Conservation (phyloP, 2,888 invertebrate species). For the Cheilosia vulpina region DNA sequence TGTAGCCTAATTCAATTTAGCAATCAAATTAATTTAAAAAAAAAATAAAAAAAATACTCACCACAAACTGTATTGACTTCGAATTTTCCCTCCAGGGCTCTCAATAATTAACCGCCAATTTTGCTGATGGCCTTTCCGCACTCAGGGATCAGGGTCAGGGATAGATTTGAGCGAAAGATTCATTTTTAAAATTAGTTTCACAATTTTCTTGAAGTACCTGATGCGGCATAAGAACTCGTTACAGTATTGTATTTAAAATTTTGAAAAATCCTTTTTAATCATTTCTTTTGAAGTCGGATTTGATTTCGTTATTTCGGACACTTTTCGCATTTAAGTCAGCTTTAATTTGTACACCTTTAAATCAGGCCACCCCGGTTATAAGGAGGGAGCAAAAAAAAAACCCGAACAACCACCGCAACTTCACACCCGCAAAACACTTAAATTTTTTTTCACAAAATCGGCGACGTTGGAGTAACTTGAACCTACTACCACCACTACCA, state of each 20-base stretch:
- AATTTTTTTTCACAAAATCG: constrained; percentile 8
- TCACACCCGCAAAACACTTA: constrained; percentile 66
- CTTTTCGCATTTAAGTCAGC: constrained; percentile 32
- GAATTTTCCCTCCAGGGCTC: constrained; percentile 10
- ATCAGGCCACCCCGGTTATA: constrained; percentile 24
- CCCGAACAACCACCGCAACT: constrained; percentile 46
- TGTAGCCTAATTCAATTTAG: not conserved
- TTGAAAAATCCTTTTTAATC: not conserved
- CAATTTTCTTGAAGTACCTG: not conserved
- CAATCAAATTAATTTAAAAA: not conserved
- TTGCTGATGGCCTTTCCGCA: constrained; percentile 2
- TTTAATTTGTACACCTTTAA: constrained; percentile 7
- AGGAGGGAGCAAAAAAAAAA: constrained; percentile 17
- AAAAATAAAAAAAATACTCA: constrained; percentile 12
- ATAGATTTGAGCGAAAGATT: constrained; percentile 31
- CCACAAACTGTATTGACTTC: not conserved
- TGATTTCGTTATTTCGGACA: not conserved
- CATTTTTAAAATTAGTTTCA: constrained; percentile 5
- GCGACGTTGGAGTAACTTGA: constrained; percentile 61
- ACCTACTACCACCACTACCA: constrained; percentile 73
- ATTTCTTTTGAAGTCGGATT: not conserved
- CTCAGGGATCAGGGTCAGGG: constrained; percentile 46
- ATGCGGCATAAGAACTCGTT: not conserved
- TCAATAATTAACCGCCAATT: constrained; percentile 55
- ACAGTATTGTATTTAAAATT: not conserved